Evolutionary conservation across 2,797 vertebrate species (phyloP), one percentile per base, ranked within the genome.

Genomic region (Spinus pinus): DNA sequence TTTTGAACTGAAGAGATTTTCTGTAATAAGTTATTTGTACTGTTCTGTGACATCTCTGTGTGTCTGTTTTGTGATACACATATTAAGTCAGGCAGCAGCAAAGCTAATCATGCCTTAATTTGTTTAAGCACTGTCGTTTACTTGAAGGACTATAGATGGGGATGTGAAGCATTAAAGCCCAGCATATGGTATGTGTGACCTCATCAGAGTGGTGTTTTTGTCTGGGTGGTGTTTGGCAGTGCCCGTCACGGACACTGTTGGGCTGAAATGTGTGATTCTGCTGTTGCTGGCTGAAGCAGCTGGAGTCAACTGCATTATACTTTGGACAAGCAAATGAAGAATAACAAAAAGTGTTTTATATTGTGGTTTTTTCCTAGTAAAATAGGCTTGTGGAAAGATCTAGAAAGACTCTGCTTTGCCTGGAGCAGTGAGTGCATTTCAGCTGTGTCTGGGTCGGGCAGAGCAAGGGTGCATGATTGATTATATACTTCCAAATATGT

Each of bases 161-260:
- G 70, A 67, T 64, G 44, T 64, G 67, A 91, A 91, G 82, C 66
- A 73, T 77, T 93, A 75, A 90, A 75, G 73, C 37, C 66, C 56
- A 67, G 73, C 74, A 88, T 89, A 88, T 72, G 86, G 67, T 86
- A 58, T 74, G 80, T 1, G 25, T 93, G 80, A 90, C 78, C 87
- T 95, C 85, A 88, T 82, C 82, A 42, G 73, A 37, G 35, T 90
- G 75, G 82, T 81, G 84, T 81, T 92, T 94, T 81, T 95, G 81
- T 94, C 88, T 87, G 95, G 31, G 39, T 75, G 67, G 84, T 89
- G 84, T 75, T 92, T 81, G 94, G 80, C 90, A 79, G 70, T 86
- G 44, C 88, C 73, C 20, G 12, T 60, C 90, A 67, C 41, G 2
- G 70, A 82, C 46, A 19, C 81, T 62, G 2, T 7, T 50, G 56